A percentile compares a stretch with the other conserved stretches of the same genome.
These are phyloP conservation scores for Drosophila seguyi DNA, from an alignment of 1,140 invertebrate genomes.

Conservation along the genomic window DNA sequence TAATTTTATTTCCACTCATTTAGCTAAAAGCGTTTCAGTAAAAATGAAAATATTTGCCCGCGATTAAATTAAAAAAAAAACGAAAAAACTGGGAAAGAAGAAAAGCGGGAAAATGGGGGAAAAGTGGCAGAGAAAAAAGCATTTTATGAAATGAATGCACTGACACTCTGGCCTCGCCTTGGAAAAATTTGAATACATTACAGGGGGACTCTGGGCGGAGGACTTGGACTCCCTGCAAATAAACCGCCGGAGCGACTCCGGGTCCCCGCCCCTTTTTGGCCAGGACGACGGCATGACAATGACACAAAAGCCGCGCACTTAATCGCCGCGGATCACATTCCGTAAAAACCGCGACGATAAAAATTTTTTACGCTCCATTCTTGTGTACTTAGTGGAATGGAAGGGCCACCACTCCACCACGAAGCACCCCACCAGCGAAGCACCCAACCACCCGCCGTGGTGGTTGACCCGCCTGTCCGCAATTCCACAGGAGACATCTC, in stretches of 20 bases:
- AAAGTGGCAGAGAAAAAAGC: constrained; percentile 56
- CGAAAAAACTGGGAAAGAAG: constrained; percentile 27
- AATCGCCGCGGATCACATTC: constrained; percentile 85
- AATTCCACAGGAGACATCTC: constrained; percentile 61
- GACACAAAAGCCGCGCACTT: constrained; percentile 84
- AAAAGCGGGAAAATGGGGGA: constrained; percentile 32
- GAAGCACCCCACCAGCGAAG: background rate
- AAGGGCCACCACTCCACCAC: constrained; percentile 48
- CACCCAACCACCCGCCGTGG: constrained; percentile 39
- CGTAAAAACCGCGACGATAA: constrained; percentile 84
- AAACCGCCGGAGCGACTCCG: constrained; percentile 46
- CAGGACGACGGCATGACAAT: constrained; percentile 77
- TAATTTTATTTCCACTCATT: constrained; percentile 85
- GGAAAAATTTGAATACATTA: constrained; percentile 84
- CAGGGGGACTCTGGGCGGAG: constrained; percentile 38
- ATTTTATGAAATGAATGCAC: constrained; percentile 83
- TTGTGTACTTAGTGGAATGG: constrained; percentile 82
- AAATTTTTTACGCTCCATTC: constrained; percentile 83
- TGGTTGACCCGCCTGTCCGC: constrained; percentile 74
- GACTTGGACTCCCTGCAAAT: constrained; percentile 60
- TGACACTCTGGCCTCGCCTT: constrained; percentile 80
- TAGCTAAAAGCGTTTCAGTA: constrained; percentile 76
- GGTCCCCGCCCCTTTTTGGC: constrained; percentile 32
- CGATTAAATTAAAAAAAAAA: constrained; percentile 76
- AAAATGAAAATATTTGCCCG: constrained; percentile 84